Conservation (phyloP, 1,140 invertebrate species). For the Drosophila micromelanica region DNA sequence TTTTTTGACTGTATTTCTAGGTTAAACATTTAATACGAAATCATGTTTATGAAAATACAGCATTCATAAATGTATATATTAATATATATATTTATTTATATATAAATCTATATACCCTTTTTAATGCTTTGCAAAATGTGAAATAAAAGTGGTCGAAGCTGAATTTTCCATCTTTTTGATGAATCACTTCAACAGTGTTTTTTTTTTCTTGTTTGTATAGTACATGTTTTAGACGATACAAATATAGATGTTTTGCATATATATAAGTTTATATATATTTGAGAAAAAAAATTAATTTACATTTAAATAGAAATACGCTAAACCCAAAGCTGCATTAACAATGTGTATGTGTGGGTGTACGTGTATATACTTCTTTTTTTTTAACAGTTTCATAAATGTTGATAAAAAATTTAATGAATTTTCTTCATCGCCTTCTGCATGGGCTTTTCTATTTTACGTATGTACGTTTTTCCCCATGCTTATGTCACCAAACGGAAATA, state of each 20-base stretch:
- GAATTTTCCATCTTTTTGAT: conserved; percentile 14
- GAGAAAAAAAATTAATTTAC: conserved; percentile 27
- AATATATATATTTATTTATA: conserved; percentile 41
- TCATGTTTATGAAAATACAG: conserved; percentile 73
- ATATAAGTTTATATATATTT: conserved; percentile 20
- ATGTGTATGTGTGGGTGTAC: conserved; percentile 13
- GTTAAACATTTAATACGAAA: conserved; percentile 76
- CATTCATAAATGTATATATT: conserved; percentile 55
- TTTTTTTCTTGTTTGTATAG: conserved; percentile 22
- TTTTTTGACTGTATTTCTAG: conserved; percentile 59
- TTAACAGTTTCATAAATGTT: conserved; percentile 22
- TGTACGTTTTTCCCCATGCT: background rate
- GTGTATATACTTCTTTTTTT: conserved; percentile 8
- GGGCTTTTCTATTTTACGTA: conserved; percentile 3
- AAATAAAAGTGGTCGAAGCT: conserved; percentile 43
- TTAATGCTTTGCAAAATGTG: conserved; percentile 67
- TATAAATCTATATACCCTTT: conserved; percentile 68
- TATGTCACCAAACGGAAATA: conserved; percentile 4
- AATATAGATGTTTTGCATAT: conserved; percentile 39
- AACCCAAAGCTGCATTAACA: conserved; percentile 43
- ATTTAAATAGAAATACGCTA: conserved; percentile 32
- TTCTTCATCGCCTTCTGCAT: conserved; percentile 12
- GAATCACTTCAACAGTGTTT: conserved; percentile 27
- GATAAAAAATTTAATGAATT: conserved; percentile 36
- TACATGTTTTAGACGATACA: conserved; percentile 46